Conservation (phyloP, 2,113 vertebrate species). For the Paramisgurnus dabryanus region DNA sequence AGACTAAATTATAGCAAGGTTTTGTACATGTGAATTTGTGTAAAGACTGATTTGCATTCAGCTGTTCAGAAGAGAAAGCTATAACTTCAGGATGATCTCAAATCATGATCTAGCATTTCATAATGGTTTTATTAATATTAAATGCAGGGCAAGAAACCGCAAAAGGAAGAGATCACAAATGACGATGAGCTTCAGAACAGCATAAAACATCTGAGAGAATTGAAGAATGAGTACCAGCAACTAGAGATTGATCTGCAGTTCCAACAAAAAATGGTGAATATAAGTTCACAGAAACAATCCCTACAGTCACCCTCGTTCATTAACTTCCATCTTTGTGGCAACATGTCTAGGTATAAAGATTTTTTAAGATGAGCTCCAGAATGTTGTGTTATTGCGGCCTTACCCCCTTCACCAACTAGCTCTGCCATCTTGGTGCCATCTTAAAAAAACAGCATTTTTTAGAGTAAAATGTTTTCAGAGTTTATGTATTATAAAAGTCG, state of each 20-base stretch:
- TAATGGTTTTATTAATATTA: neutral
- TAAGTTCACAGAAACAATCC: neutral
- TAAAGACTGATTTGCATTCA: too few relatives aligned
- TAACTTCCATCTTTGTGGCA: slow-evolving; percentile 20
- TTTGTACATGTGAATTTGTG: too few relatives aligned
- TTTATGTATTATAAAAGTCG: too few relatives aligned
- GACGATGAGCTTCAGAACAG: slow-evolving; percentile 71
- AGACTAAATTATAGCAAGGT: too few relatives aligned
- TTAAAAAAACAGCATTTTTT: too few relatives aligned
- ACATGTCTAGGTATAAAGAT: neutral
- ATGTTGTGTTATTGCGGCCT: slow-evolving; percentile 10
- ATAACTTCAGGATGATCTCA: too few relatives aligned
- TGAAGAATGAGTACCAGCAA: slow-evolving; percentile 74
- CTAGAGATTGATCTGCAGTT: slow-evolving; percentile 85
- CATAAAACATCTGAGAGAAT: slow-evolving; percentile 75
- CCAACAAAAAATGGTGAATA: slow-evolving; percentile 79
- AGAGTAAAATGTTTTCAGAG: too few relatives aligned
- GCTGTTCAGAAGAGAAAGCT: too few relatives aligned
- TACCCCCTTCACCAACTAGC: slow-evolving; percentile 26
- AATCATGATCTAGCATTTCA: neutral
- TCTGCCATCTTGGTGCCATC: slow-evolving; percentile 28
- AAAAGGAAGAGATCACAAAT: slow-evolving; percentile 73
- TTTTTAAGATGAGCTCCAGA: neutral
- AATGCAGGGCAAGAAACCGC: slow-evolving; percentile 74
- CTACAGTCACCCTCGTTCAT: neutral